Evolutionary conservation across 1,140 invertebrate species (phyloP).

Genomic region (Zeugodacus cucurbitae): DNA sequence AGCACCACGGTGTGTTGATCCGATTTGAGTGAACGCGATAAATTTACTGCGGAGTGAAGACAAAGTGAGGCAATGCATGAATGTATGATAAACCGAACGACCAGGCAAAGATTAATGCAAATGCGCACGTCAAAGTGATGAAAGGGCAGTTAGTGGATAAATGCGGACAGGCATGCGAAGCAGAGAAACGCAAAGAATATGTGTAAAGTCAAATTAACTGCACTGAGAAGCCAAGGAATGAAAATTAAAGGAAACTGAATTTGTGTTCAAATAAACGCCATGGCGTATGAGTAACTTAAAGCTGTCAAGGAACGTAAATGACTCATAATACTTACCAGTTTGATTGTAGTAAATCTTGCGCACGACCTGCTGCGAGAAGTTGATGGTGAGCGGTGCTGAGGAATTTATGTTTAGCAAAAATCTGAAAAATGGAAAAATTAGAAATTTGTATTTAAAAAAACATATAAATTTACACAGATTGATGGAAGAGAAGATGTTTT

Average conservation of each 20-base stretch:
- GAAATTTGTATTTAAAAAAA: background rate
- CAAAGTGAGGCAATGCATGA: background rate
- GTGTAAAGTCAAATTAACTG: background rate
- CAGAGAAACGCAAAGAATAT: background rate
- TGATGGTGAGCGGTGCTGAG: constrained; percentile 61
- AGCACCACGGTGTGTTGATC: constrained; percentile 50
- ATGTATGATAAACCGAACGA: background rate
- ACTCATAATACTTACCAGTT: constrained; percentile 53
- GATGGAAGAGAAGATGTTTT: too few species aligned
- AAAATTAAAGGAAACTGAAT: constrained; percentile 6
- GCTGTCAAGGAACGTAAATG: background rate
- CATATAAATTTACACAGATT: too few species aligned
- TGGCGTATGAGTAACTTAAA: background rate
- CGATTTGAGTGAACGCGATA: constrained; percentile 51
- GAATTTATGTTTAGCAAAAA: constrained; percentile 60
- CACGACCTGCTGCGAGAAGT: constrained; percentile 58
- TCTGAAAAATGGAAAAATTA: constrained; percentile 52
- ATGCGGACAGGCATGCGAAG: background rate
- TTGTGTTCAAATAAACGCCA: background rate
- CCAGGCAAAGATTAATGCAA: background rate
- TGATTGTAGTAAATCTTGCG: constrained; percentile 64
- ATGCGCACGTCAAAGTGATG: background rate
- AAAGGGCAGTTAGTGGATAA: background rate
- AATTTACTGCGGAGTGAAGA: constrained; percentile 49
- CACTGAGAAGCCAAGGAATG: background rate